Evolutionary conservation across 2,113 vertebrate species (phyloP).

Genomic region (Phaethornis superciliosus): DNA sequence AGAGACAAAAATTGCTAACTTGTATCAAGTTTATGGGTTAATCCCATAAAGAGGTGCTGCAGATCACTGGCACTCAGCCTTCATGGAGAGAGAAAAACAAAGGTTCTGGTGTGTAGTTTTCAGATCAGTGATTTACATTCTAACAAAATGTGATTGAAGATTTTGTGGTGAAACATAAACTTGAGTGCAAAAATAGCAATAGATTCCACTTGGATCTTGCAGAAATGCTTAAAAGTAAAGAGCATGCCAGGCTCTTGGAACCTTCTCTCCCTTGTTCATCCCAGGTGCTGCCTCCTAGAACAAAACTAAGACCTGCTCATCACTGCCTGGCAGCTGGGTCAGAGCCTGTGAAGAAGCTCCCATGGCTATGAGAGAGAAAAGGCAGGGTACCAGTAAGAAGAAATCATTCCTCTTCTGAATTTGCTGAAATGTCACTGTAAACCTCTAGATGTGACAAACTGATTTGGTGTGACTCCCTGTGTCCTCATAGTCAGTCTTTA

Average conservation of each 20-base stretch:
- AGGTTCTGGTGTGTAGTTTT: background rate
- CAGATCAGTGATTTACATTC: background rate
- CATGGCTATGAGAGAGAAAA: background rate
- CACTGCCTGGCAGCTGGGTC: background rate
- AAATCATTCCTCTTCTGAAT: background rate
- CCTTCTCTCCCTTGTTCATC: background rate
- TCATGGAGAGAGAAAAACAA: background rate
- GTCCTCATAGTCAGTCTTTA: background rate
- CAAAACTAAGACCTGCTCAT: background rate
- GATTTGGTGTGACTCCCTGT: background rate
- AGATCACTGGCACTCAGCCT: background rate
- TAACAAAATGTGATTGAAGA: background rate
- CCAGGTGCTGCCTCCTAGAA: background rate
- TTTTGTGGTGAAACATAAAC: conserved; percentile 9
- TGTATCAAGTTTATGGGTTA: background rate
- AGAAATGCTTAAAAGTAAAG: background rate
- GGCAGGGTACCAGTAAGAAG: background rate
- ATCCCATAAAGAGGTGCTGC: background rate
- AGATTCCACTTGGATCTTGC: background rate
- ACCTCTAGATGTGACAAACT: background rate
- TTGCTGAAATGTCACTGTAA: background rate
- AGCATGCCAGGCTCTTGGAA: background rate
- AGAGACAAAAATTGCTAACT: background rate
- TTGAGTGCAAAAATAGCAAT: background rate
- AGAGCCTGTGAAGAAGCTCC: background rate